Evolutionary conservation across 2,888 invertebrate genomes (phyloP), one percentile per base, ranked within the genome.

Genomic region (Drosophila meridiana): DNA sequence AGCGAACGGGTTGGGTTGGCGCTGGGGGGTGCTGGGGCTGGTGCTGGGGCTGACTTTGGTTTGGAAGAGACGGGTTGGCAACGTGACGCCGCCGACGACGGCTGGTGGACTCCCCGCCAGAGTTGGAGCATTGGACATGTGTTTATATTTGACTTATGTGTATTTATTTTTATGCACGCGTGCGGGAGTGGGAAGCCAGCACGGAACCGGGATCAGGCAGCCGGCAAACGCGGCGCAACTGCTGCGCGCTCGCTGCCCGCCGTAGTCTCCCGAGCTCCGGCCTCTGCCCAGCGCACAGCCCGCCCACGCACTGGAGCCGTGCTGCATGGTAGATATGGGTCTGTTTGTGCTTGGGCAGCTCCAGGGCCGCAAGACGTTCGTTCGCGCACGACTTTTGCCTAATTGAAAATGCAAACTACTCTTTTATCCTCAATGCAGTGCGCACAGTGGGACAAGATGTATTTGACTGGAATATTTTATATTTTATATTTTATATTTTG

Each of bases 121-220:
- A 65, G 68, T 50, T 76, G 73, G 80, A 76, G 56, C 56, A 52
- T 52, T 55, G 80, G 80, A 80, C 73, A 80, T 78, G 70, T 84
- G 87, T 85, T 89, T 85, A 89, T 85, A 87, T 85, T 85, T 85
- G 85, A 85, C 85, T 87, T 85, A 82, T 82, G 77, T 72, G 71
- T 59, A 70, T 61, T 68, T 85, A 89, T 85, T 85, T 89, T 75
- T 59, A 77, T 69, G 57, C 73, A 42, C 50, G 63, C 67, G 48
- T 26, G 48, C 60, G 50, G 32, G 47, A 67, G 42, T 58, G 57
- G 50, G 57, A 13, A 69, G 48, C 58, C 59, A 48, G 57, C 78
- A 53, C 50, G 59, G 58, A 71, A 61, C 77, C 53, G 78, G 69
- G 61, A 65, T 74, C 68, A 78, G 67, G 55, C 65, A 70, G 20